Base-by-base conservation (phyloP, 2,797 vertebrate species). In the Ispidina lecontei region DNA sequence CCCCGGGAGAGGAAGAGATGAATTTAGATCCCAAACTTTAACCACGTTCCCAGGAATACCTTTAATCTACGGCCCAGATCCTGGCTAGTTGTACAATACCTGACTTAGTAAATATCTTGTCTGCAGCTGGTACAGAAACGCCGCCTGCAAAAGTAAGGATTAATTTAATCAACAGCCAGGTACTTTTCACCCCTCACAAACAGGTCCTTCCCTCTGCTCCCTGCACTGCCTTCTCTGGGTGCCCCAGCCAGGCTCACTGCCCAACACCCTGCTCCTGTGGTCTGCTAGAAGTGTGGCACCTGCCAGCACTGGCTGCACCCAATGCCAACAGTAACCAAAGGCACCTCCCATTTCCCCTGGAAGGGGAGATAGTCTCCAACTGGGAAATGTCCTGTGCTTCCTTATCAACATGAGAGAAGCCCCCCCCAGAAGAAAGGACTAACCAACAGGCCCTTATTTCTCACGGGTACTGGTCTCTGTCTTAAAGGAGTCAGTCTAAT, bases 21-120 rank as follows among this genome's bases (percentile, higher is more conserved):
- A 90, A 39, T 46, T 90, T 65, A 70, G 71, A 68, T 71, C 35
- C 46, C 58, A 21, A n/a, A 20, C 26, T 46, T 83, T 28, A 56
- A 14, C 44, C 60, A 10, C 5, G 14, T 28, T 60, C 28, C 55
- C 22, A 70, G 62, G 55, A 88, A 28, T 25, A 52, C n/a, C 29
- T 87, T 46, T 26, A 43, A 19, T 23, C 59, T 54, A 11, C 4
- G 23, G 28, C 70, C 77, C 69, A 76, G 76, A 58, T 55, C 37
- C 54, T 49, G 26, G 43, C 20, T 63, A 13, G 43, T 84, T n/a
- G 21, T 31, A 90, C 91, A 82, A 12, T 95, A 99, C 99, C 96
- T 99, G 99, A 72, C 98, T 99, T 96, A 98, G 98, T n/a, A 99
- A 97, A 89, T 99, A 99, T 65, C 98, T 80, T 10, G 97, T 98